Conservation (phyloP, 2,113 vertebrate genomes). For the Mormyrus iriodes region DNA sequence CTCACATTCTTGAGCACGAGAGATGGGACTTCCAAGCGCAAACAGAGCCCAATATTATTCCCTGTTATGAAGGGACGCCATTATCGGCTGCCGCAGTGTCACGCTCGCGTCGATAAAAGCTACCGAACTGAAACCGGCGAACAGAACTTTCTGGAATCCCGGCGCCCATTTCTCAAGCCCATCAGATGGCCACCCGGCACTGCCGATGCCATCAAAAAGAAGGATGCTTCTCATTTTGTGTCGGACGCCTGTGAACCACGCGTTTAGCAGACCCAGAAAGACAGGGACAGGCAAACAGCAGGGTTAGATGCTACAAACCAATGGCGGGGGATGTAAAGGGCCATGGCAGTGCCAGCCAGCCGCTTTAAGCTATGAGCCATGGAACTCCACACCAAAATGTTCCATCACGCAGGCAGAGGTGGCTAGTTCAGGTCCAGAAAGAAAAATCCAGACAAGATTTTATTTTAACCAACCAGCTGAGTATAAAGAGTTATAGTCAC, state of each 20-base stretch:
- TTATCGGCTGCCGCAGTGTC: not conserved
- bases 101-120: not conserved
- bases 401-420: too few relatives aligned
- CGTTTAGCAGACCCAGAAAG: not conserved
- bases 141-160: not conserved
- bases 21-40: not conserved
- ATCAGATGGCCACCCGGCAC: not conserved
- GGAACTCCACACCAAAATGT: not conserved
- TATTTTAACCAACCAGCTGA: not conserved
- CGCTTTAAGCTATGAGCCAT: not conserved
- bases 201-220: not conserved
- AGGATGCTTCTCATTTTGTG: not conserved
- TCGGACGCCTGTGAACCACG: not conserved
- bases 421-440: too few relatives aligned
- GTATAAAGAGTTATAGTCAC: not conserved
- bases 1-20: slow-evolving; percentile 12
- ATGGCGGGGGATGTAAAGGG: not conserved
- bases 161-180: not conserved
- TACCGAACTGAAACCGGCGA: not conserved
- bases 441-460: not conserved
- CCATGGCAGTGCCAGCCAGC: not conserved
- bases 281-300: not conserved
- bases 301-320: not conserved
- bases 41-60: not conserved
- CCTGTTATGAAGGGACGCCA: not conserved